phyloP scores from a whole-genome alignment of 2,797 vertebrate species.

The Hippocampus kuda region DNA sequence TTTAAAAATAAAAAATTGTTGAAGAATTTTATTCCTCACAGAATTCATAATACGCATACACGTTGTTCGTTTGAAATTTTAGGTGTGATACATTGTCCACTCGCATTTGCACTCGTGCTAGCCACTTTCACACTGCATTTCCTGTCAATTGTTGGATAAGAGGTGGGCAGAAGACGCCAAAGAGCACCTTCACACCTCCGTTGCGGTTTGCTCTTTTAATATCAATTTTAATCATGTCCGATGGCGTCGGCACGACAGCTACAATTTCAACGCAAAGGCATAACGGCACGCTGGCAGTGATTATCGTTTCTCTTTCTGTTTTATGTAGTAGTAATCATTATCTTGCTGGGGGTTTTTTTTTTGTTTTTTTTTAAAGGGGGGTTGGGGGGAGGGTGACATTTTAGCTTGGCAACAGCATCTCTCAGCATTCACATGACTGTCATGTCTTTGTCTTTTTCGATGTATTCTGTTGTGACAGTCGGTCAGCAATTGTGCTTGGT shows the following conservation, averaged over 20 bases:
- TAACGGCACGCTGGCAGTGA: not conserved
- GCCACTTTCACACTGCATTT: no score
- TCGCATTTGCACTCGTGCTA: not conserved
- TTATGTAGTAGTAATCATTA: no score
- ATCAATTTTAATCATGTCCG: no score
- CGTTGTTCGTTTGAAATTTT: not conserved
- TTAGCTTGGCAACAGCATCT: not conserved
- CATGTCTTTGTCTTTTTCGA: slow-evolving; percentile 1
- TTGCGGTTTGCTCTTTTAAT: no score
- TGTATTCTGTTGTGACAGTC: slow-evolving; percentile 33
- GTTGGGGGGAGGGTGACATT: no score
- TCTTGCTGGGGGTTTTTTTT: not conserved
- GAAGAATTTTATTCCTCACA: not conserved
- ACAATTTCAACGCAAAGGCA: no score
- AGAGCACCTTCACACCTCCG: not conserved
- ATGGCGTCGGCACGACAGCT: no score
- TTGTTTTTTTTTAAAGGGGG: not conserved
- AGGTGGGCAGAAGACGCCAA: no score
- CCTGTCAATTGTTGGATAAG: no score
- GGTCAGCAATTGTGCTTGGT: slow-evolving; percentile 43
- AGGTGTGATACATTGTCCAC: not conserved
- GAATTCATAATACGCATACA: not conserved
- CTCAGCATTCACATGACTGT: not conserved
- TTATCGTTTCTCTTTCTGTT: not conserved
- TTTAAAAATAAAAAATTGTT: no score